phyloP scores from a whole-genome alignment of 35 echinoderm and acorn worm species.

The Strongylocentrotus purpuratus region DNA sequence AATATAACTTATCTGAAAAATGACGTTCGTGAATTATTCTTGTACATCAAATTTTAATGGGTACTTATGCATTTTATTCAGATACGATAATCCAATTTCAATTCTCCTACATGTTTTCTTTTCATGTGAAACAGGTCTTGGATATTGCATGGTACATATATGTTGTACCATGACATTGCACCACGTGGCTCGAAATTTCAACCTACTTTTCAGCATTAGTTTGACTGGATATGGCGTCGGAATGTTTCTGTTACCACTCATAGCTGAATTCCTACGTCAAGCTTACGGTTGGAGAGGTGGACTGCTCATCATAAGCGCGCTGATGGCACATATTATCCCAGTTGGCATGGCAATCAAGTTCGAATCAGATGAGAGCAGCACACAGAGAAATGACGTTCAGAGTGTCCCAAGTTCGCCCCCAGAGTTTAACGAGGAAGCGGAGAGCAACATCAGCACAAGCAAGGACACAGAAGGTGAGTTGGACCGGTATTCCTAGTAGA shows the following conservation, averaged over 20 bases:
- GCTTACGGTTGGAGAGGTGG: conserved; percentile 25
- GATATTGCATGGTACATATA: neutral
- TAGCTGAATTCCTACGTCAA: neutral
- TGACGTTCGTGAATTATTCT: too few relatives aligned
- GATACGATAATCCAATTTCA: too few relatives aligned
- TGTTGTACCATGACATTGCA: neutral
- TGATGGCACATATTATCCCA: neutral
- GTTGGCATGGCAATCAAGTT: neutral
- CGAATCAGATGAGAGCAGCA: neutral
- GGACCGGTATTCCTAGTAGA: too few relatives aligned
- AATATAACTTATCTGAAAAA: too few relatives aligned
- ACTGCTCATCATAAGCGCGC: neutral
- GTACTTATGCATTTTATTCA: too few relatives aligned
- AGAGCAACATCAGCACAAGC: too few relatives aligned
- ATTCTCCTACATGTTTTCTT: neutral
- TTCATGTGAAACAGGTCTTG: neutral
- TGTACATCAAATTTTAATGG: too few relatives aligned
- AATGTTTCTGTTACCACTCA: neutral
- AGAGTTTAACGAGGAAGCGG: neutral
- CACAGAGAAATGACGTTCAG: neutral
- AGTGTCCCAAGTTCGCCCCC: neutral
- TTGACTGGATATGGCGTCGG: neutral
- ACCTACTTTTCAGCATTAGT: neutral
- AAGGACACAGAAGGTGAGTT: too few relatives aligned
- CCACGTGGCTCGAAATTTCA: neutral